Base-by-base conservation (phyloP, 2,113 vertebrate genomes). In the Brachyistius frenatus region DNA sequence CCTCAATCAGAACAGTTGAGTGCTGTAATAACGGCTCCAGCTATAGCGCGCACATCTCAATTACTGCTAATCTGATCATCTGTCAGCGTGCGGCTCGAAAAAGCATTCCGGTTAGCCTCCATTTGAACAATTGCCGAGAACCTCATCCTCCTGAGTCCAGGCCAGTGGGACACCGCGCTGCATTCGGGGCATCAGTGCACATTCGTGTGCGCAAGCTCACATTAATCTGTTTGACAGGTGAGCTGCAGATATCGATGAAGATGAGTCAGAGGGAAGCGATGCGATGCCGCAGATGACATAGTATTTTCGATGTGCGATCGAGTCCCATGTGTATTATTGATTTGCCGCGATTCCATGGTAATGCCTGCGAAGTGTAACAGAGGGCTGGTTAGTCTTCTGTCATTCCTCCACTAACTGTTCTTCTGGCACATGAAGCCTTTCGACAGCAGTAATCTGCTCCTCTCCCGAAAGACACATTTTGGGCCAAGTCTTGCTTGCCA, bases 21-120 rank as follows among this genome's bases (percentile, higher is more conserved):
- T 54, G 57, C 61, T 53, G 81, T 62, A 54, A 47, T 61, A 83
- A 76, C 82, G 76, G 78, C 78, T 67, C 49, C 54, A 1, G 69
- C 56, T 23, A 23, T 66, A 15, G 44, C 62, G 73, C 88, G 74
- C 87, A 86, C 31, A 75, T 91, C 89, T 88, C 86, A 85, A 80
- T 90, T 86, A 88, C 83, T 70, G 79, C 81, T 83, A 83, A 92
- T 88, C 71, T 61, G 86, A 92, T 90, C 74, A 75, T 71, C 79
- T 62, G 83, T 84, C 80, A 68, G 73, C 5, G 66, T 31, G 83
- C n/a, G 1, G 55, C 73, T 53, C 56, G 76, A 70, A 76, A 88
- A 85, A 83, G 65, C 74, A 61, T 88, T 78, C 75, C 67, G 2
- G 44, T 78, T 80, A 68, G 73, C 68, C 61, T 63, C 54, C 41